Evolutionary conservation across 2,113 vertebrate species (phyloP).

Genomic region (Psettodes erumei): DNA sequence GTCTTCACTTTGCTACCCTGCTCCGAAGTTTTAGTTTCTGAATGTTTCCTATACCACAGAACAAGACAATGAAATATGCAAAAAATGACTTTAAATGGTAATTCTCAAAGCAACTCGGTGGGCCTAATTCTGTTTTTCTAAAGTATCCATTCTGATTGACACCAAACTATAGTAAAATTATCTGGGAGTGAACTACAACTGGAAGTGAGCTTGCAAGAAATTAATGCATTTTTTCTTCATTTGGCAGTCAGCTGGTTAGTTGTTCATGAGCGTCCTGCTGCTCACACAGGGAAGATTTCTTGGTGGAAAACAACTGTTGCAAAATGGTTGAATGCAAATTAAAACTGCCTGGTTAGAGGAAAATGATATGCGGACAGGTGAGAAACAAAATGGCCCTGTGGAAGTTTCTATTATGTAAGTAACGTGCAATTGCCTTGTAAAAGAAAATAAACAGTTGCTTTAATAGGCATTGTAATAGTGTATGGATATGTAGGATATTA

Average conservation of each 20-base stretch:
- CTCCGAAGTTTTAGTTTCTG: not conserved
- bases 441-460: too few species aligned
- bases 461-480: too few species aligned
- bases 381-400: not conserved
- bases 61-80: not conserved
- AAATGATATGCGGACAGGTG: not conserved
- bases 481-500: too few species aligned
- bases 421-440: not conserved
- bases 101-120: not conserved
- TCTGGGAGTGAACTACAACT: too few species aligned
- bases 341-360: not conserved
- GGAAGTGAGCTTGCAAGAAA: not conserved
- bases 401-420: too few species aligned
- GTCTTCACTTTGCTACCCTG: not conserved
- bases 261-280: not conserved
- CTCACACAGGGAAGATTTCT: not conserved
- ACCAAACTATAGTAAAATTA: not conserved
- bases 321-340: not conserved
- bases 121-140: not conserved
- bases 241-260: not conserved
- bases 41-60: not conserved
- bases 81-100: not conserved
- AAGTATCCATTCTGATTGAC: not conserved
- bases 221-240: not conserved
- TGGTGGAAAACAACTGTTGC: not conserved